These are phyloP conservation scores for Limnephilus marmoratus DNA, from an alignment of 2,888 invertebrate species.

Conservation along the genomic window DNA sequence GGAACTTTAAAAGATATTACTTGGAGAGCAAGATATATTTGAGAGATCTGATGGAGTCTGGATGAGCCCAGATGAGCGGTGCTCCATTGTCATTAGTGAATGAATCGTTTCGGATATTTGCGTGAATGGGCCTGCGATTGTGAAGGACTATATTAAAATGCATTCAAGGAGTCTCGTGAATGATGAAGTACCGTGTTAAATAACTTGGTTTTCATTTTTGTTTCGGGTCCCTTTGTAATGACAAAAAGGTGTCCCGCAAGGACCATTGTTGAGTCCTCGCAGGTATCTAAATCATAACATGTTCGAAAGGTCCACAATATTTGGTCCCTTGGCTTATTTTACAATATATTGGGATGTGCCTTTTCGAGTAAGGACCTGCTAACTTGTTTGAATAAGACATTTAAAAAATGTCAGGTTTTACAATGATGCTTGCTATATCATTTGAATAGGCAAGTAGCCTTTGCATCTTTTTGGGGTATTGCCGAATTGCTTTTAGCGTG, in stretches of 20 bases:
- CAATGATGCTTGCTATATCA: slow-evolving; percentile 19
- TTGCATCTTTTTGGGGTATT: neutral
- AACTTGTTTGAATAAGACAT: slow-evolving; percentile 1
- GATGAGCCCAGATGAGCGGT: slow-evolving; percentile 46
- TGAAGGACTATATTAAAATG: slow-evolving; percentile 65
- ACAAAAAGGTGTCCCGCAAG: slow-evolving; percentile 9
- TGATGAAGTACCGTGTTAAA: slow-evolving; percentile 64
- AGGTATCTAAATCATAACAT: slow-evolving; percentile 10
- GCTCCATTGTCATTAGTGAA: slow-evolving; percentile 58
- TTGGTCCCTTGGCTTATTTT: neutral
- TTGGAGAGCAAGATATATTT: neutral
- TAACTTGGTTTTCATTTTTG: slow-evolving; percentile 30
- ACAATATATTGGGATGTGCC: neutral
- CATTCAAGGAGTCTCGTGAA: slow-evolving; percentile 62
- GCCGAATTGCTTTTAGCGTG: neutral
- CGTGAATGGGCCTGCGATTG: slow-evolving; percentile 59
- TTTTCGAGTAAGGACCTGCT: neutral
- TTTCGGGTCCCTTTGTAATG: slow-evolving; percentile 32
- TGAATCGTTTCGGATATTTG: slow-evolving; percentile 51
- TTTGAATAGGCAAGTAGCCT: slow-evolving; percentile 23
- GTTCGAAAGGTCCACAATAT: neutral
- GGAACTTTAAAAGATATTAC: neutral
- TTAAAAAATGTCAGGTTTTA: slow-evolving; percentile 15
- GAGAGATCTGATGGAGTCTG: neutral
- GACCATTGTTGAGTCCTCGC: neutral